Percentiles rank a stretch among this genome's conserved stretches.
Conservation (phyloP, 1,140 invertebrate species). For the Maniola jurtina region DNA sequence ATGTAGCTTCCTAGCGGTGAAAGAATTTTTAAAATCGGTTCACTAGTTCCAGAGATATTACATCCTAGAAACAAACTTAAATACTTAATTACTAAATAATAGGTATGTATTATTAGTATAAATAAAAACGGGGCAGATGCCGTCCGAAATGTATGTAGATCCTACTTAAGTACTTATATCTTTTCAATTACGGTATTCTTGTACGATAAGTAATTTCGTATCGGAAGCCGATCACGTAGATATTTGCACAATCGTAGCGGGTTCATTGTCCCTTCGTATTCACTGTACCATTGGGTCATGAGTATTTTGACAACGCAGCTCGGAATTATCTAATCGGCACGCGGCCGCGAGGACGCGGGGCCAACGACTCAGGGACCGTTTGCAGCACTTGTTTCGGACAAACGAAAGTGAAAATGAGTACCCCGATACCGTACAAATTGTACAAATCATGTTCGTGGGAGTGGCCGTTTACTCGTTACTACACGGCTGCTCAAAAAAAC, state of each 20-base stretch:
- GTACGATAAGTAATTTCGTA: constrained; percentile 50
- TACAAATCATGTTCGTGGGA: constrained; percentile 35
- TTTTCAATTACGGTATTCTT: constrained; percentile 44
- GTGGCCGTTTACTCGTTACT: constrained; percentile 25
- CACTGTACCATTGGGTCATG: constrained; percentile 76
- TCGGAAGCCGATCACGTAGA: constrained; percentile 49
- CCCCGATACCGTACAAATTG: constrained; percentile 49
- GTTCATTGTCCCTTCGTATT: constrained; percentile 66
- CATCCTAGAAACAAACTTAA: too few relatives aligned
- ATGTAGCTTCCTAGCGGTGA: too few relatives aligned
- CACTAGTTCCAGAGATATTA: too few relatives aligned
- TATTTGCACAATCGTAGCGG: constrained; percentile 51
- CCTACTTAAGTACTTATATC: background rate
- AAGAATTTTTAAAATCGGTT: too few relatives aligned
- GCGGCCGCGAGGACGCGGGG: constrained; percentile 68
- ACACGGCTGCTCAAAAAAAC: too few relatives aligned
- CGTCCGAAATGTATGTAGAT: too few relatives aligned
- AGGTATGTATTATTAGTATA: too few relatives aligned
- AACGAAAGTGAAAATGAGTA: constrained; percentile 71
- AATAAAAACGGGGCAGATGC: too few relatives aligned
- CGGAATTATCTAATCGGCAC: constrained; percentile 78
- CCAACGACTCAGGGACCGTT: constrained; percentile 65
- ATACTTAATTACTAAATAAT: too few relatives aligned
- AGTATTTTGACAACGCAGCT: constrained; percentile 77
- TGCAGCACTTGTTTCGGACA: constrained; percentile 47